phyloP scores from a whole-genome alignment of 2,888 invertebrate species.

The Artemia sp. region DNA sequence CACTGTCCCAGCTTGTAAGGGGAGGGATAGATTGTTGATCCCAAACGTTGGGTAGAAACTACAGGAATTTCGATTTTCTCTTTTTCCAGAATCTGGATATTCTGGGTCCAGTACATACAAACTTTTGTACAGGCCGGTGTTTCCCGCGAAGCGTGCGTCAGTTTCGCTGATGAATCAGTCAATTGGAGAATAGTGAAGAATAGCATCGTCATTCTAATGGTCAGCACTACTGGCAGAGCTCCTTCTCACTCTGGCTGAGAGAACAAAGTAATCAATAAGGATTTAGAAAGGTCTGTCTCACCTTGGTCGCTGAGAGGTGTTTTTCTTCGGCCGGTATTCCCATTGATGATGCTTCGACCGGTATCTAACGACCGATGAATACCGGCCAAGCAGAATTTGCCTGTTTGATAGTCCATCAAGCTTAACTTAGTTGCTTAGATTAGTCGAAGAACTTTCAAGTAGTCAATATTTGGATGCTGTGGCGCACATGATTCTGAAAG shows the following conservation, averaged over 20 bases:
- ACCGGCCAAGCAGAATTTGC: not conserved
- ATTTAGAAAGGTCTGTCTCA: not conserved
- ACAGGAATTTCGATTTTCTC: not conserved
- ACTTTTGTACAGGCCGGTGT: not conserved
- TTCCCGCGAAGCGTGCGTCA: not conserved
- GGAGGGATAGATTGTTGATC: not conserved
- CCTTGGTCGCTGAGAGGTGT: constrained; percentile 9
- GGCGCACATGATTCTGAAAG: no score
- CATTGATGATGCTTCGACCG: constrained; percentile 6
- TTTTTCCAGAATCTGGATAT: not conserved
- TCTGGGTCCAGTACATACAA: not conserved
- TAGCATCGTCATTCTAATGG: not conserved
- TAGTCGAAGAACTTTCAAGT: no score
- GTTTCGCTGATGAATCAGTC: not conserved
- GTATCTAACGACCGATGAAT: not conserved
- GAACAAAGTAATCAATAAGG: constrained; percentile 1
- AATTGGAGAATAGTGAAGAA: not conserved
- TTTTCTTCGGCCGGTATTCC: constrained; percentile 1
- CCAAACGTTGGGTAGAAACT: not conserved
- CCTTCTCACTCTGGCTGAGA: not conserved
- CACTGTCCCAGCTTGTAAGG: not conserved
- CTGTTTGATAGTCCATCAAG: not conserved
- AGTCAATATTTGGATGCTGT: no score
- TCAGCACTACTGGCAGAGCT: not conserved
- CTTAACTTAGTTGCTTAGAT: no score